Evolutionary conservation across 2,888 invertebrate species (phyloP).

Genomic region (Eledona agricola): DNA sequence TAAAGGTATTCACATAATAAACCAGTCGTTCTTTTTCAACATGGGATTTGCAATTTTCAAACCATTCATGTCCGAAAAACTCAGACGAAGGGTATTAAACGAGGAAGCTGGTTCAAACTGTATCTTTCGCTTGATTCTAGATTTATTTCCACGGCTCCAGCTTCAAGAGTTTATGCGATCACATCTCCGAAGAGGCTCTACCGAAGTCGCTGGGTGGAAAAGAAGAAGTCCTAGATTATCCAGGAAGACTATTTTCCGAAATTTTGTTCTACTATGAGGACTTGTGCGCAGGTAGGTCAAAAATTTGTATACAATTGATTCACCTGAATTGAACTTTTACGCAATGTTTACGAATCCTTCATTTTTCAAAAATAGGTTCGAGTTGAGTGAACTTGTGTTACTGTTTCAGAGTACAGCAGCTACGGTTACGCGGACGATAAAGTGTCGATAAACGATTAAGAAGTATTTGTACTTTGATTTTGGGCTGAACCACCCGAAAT

Average conservation of each 20-base stretch:
- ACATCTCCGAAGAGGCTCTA: conserved; percentile 68
- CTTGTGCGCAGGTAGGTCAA: conserved; percentile 71
- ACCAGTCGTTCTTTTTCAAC: conserved; percentile 87
- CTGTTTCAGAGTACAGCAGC: conserved; percentile 67
- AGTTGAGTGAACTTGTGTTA: too few relatives aligned
- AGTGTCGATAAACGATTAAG: conserved; percentile 31
- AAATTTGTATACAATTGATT: not conserved
- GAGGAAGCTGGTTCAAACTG: too few relatives aligned
- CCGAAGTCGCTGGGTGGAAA: conserved; percentile 74
- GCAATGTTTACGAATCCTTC: not conserved
- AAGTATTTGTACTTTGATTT: too few relatives aligned
- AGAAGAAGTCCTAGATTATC: conserved; percentile 69
- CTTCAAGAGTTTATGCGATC: conserved; percentile 67
- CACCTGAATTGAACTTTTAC: too few relatives aligned
- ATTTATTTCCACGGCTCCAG: conserved; percentile 80
- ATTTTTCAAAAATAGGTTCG: conserved; percentile 8
- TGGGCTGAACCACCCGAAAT: too few relatives aligned
- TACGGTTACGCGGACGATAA: conserved; percentile 66
- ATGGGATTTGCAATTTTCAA: conserved; percentile 87
- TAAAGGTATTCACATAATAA: conserved; percentile 87
- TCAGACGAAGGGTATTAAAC: conserved; percentile 75
- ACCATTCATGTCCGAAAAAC: conserved; percentile 86
- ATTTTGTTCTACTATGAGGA: conserved; percentile 74
- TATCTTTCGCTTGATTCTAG: conserved; percentile 54
- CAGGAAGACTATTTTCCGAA: conserved; percentile 72